These are phyloP conservation scores for Rhombomys opimus DNA, from an alignment of 2,113 vertebrate genomes.

Conservation along the genomic window DNA sequence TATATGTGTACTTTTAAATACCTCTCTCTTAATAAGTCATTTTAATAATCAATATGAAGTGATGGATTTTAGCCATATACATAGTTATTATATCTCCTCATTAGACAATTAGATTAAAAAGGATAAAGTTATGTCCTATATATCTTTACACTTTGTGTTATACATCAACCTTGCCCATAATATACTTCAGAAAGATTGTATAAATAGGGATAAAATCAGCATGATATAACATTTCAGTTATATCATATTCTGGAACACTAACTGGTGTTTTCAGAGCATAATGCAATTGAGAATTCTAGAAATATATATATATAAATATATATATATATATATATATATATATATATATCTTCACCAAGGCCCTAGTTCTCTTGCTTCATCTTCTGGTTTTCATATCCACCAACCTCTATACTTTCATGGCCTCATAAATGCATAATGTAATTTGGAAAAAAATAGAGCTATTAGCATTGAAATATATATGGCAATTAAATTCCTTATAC, in stretches of 20 bases:
- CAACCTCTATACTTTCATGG: background rate
- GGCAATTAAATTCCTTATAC: slow-evolving; percentile 41
- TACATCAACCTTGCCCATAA: background rate
- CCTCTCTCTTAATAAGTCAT: slow-evolving; percentile 35
- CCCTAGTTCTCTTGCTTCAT: slow-evolving; percentile 57
- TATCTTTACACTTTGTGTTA: background rate
- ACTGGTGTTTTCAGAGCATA: slow-evolving; percentile 62
- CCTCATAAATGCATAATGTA: slow-evolving; percentile 44
- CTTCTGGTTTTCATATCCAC: slow-evolving; percentile 39
- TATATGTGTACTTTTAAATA: slow-evolving; percentile 4
- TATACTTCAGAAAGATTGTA: slow-evolving; percentile 58
- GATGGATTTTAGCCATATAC: slow-evolving; percentile 10
- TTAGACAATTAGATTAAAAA: slow-evolving; percentile 29
- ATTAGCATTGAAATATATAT: slow-evolving; percentile 53
- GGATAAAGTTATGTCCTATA: background rate
- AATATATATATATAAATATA: too few relatives aligned
- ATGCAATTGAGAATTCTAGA: slow-evolving; percentile 63
- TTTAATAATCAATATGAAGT: slow-evolving; percentile 44
- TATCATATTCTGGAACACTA: background rate
- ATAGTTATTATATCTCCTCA: background rate
- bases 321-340: too few relatives aligned
- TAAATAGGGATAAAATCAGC: slow-evolving; percentile 74
- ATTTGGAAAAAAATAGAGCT: slow-evolving; percentile 27
- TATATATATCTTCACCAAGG: slow-evolving; percentile 46
- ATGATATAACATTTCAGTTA: slow-evolving; percentile 68